Base-by-base conservation (phyloP, 2,113 vertebrate species). In the Gallinago jamesoni region DNA sequence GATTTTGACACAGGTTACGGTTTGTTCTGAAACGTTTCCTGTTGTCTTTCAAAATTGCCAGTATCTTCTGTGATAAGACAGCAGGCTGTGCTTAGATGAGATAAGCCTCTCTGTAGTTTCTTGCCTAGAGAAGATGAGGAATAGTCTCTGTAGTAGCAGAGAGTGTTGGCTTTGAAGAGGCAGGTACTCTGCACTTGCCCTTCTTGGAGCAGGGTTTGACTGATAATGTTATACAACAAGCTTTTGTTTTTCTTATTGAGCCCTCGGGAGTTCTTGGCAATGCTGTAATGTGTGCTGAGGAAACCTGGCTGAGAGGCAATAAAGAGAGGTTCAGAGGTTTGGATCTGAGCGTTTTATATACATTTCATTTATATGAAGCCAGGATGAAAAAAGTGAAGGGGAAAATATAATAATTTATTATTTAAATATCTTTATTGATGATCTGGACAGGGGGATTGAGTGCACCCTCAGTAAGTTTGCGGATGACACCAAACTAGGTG, bases 41-140 rank as follows among this genome's bases (percentile, higher is more conserved):
- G 25, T 63, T 93, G 56, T 55, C n/a, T 95, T 57, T 69, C 33
- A 78, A 59, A 77, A 74, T 48, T 84, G 28, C 47, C 59, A 13
- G 53, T n/a, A 78, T 27, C 57, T 93, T 83, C 43, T 45, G 12
- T 69, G 57, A 59, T 39, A 91, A 69, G 43, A 56, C 35, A 78
- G 30, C 53, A 88, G 82, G 78, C 67, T 2, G 0, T 64, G 57
- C 57, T 87, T 45, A 76, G 39, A n/a, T 64, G 53, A 60, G 72
- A 84, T 70, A 84, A 91, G 9, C 8, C 20, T 78, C 35, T 73
- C 62, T 28, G 25, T 50, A 45, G 41, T 59, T 79, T 75, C 74
- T 91, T 86, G 45, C 66, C 53, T 81, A 52, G 48, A 39, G 60
- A 81, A 84, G 89, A 68, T 68, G 76, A 68, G 25, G 27, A 53